Conservation (phyloP, 1,140 invertebrate species). For the Drusus annulatus region DNA sequence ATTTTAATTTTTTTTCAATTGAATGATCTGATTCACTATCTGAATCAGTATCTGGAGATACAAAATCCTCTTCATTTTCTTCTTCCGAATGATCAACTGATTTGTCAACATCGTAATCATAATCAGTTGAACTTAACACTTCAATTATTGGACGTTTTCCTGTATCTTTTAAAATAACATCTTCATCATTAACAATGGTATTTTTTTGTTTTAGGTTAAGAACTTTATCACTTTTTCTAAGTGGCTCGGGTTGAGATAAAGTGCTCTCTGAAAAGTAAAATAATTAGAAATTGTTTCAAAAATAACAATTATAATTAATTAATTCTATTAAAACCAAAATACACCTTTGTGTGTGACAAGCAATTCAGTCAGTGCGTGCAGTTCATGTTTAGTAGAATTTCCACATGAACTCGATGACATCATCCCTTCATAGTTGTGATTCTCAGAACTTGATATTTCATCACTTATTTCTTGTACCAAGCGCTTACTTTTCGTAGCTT, state of each 20-base stretch:
- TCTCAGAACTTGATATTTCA: conserved; percentile 28
- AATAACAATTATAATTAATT: neutral
- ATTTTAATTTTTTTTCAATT: too few relatives aligned
- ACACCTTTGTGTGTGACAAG: conserved; percentile 10
- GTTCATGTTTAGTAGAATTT: neutral
- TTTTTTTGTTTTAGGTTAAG: conserved; percentile 6
- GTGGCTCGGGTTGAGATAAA: neutral
- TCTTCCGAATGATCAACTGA: neutral
- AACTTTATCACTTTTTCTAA: neutral
- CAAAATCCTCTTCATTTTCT: neutral
- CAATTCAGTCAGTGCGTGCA: neutral
- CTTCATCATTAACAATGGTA: neutral
- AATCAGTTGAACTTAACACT: conserved; percentile 15
- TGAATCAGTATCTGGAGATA: too few relatives aligned
- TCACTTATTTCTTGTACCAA: conserved; percentile 64
- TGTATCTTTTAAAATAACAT: neutral
- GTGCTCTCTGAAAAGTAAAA: neutral
- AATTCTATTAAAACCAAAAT: neutral
- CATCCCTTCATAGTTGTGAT: neutral
- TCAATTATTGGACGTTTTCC: conserved; percentile 12
- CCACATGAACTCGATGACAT: conserved; percentile 1
- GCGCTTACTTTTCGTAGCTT: conserved; percentile 56
- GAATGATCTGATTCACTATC: too few relatives aligned
- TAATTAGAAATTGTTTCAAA: neutral
- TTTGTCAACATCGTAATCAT: conserved; percentile 6